Evolutionary conservation across 2,888 invertebrate species (phyloP), one percentile per base, ranked within the genome.

Genomic region (Euphydryas editha): DNA sequence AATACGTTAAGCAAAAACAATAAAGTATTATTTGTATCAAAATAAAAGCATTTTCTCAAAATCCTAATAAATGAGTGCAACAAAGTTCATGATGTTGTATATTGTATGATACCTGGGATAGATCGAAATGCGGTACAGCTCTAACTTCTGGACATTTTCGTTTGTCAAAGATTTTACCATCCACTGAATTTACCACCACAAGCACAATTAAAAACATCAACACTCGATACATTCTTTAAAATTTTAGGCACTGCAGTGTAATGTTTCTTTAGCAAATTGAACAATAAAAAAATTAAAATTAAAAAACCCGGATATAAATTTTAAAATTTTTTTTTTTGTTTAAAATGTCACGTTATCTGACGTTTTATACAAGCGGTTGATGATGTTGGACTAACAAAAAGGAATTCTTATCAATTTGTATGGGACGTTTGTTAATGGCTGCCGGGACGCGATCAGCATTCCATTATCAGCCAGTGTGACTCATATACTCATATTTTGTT

Each of bases 91-190:
- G n/a, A n/a, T n/a, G n/a, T 42, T 46, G 18, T 1, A 17, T 49
- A 18, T 46, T 2, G 4, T 15, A 21, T 21, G 36, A 72, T 69
- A 96, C 97, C 89, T 95, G 94, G 73, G 95, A 93, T 75, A 97
- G 90, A 90, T 97, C 95, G 80, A 97, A 97, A 89, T 97, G 96
- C 49, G 95, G 94, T 59, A 95, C 95, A 17, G 96, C 96, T 83
- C 95, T 95, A 70, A 97, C 97, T 93, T 94, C 94, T 0, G 96
- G 96, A 78, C 96, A 96, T 82, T 95, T 95, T 77, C 95, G 94
- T 82, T 95, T 95, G 76, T 95, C 94, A 46, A 93, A 86, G 73
- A 91, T 89, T 75, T 80, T 88, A 42, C 80, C 81, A 30, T 76
- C 74, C 61, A 76, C 76, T 44, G 73, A 67, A 73, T 74, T 70